A percentile compares a stretch with the other conserved stretches of the same genome.
Evolutionary conservation across 1,140 invertebrate species (phyloP).

Genomic region (Listronotus oregonensis): DNA sequence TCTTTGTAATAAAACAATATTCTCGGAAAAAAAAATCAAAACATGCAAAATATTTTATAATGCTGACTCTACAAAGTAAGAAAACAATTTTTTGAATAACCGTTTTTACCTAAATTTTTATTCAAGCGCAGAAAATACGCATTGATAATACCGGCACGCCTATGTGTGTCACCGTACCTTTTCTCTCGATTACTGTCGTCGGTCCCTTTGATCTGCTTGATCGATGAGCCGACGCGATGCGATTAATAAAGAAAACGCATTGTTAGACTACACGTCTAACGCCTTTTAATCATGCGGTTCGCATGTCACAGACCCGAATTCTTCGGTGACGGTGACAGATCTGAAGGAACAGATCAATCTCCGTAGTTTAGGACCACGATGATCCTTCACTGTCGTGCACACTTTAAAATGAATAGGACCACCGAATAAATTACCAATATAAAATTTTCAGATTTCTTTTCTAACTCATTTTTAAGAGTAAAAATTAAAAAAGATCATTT

Average conservation of each 20-base stretch:
- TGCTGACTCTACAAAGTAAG: no score
- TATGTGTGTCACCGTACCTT: conserved; percentile 21
- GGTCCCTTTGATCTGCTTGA: conserved; percentile 32
- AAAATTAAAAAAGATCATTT: no score
- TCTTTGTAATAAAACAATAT: no score
- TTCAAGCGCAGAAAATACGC: no score
- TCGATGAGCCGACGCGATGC: conserved; percentile 25
- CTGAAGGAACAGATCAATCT: conserved; percentile 28
- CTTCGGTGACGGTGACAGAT: conserved; percentile 29
- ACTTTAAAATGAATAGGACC: neutral
- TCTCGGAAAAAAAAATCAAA: no score
- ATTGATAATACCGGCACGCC: no score
- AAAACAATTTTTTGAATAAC: no score
- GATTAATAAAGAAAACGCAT: conserved; percentile 38
- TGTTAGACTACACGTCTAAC: conserved; percentile 35
- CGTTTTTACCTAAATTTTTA: no score
- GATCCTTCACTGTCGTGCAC: conserved; percentile 8
- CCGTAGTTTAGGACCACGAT: conserved; percentile 1
- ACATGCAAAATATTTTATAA: no score
- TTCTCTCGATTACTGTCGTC: conserved; percentile 25
- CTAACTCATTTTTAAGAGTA: no score
- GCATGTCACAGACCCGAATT: conserved; percentile 23
- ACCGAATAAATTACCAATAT: no score
- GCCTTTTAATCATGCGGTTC: conserved; percentile 30
- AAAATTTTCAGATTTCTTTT: no score